A percentile compares a stretch with the other conserved stretches of the same genome.
These are phyloP conservation scores for Felis chaus DNA, from an alignment of 2,113 vertebrate genomes.

Conservation along the genomic window DNA sequence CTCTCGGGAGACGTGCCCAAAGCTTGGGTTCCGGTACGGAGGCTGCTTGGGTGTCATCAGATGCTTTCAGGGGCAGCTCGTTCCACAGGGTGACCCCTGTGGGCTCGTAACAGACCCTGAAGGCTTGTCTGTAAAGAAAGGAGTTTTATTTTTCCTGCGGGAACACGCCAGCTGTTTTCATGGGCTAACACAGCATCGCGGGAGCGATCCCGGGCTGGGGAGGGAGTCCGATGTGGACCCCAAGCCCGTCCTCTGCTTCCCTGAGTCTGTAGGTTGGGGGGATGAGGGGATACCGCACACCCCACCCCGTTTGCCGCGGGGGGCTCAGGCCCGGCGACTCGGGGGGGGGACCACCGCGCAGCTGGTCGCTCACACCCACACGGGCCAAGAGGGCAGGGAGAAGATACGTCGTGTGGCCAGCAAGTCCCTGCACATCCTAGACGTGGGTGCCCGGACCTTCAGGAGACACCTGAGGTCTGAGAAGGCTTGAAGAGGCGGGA, in stretches of 20 bases:
- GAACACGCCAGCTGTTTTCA: not conserved
- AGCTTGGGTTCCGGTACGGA: fast-evolving
- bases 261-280: fast-evolving
- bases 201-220: no score
- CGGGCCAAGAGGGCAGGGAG: not conserved
- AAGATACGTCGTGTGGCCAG: fast-evolving
- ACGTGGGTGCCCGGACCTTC: not conserved
- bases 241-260: not conserved
- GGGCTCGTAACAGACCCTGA: fast-evolving
- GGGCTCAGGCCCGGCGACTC: not conserved
- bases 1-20: fast-evolving
- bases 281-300: no score
- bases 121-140: fast-evolving
- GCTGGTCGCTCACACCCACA: fast-evolving
- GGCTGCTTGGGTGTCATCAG: fast-evolving
- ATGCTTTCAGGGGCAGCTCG: fast-evolving
- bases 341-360: fast-evolving
- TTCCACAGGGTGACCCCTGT: fast-evolving
- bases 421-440: fast-evolving
- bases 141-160: not conserved
- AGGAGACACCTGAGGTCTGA: not conserved
- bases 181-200: fast-evolving
- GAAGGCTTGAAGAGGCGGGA: not conserved
- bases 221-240: fast-evolving
- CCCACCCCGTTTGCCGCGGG: not conserved